Evolutionary conservation across 2,797 vertebrate genomes (phyloP).

Genomic region (Sebastes hubbsi): DNA sequence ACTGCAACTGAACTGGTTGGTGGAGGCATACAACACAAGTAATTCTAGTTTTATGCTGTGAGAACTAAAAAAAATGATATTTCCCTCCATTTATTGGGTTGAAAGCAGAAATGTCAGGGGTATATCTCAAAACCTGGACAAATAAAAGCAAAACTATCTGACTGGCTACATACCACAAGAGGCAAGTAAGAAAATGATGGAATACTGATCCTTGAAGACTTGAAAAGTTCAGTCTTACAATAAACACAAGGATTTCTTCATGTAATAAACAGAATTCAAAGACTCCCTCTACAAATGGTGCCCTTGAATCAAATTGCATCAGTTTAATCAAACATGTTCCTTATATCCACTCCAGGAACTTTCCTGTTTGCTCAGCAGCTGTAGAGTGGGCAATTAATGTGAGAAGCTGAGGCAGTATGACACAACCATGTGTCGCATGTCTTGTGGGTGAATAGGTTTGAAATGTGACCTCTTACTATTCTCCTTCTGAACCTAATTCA

Average conservation of each 20-base stretch:
- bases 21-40: too few relatives aligned
- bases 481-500: slow-evolving; percentile 31
- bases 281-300: not conserved
- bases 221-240: not conserved
- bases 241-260: not conserved
- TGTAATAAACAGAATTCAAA: not conserved
- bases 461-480: slow-evolving; percentile 48
- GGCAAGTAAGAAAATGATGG: not conserved
- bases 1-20: too few relatives aligned
- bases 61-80: not conserved
- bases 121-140: not conserved
- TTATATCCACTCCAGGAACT: not conserved
- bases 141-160: not conserved
- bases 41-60: not conserved
- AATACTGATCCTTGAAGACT: not conserved
- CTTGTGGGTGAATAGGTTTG: slow-evolving; percentile 44
- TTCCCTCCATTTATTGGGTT: not conserved
- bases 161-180: not conserved
- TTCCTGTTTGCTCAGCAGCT: slow-evolving; percentile 15
- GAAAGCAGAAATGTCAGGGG: not conserved
- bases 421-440: slow-evolving; percentile 49
- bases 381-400: slow-evolving; percentile 44
- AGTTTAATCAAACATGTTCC: not conserved
- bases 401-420: slow-evolving; percentile 36
- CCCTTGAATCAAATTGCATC: not conserved